Evolutionary conservation across 2,888 invertebrate genomes (phyloP), one percentile per base, ranked within the genome.

Genomic region (Sinhomidia bicolor): DNA sequence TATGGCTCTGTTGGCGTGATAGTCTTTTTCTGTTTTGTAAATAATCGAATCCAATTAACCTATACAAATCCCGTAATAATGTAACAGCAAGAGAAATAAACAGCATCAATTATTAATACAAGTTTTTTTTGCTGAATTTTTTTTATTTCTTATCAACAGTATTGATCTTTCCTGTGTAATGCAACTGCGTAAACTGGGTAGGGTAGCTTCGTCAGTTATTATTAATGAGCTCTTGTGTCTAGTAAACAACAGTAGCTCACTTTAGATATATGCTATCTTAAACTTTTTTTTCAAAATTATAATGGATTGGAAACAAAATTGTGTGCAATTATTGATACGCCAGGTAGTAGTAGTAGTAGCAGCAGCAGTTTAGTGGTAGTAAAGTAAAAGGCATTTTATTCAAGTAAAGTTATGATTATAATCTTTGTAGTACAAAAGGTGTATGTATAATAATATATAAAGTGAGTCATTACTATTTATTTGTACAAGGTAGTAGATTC

Each of bases 31-130:
- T 65, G 14, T 65, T 65, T 54, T 57, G 29, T 78, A 78, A 41
- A 57, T 62, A 62, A 60, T 80, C 60, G 80, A 80, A 60, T 80
- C 80, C 80, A 80, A 80, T 80, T 80, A 80, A 80, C 62, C 80
- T 62, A 32, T 17, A 32, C 78, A 80, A 23, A 23, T 80, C 51
- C 57, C 23, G 78, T 29, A 54, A 78, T n/a, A n/a, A n/a, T n/a
- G n/a, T 17, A 78, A 44, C 7, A 78, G 20, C 26, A 57, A 78
- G 57, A 78, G 76, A 78, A 78, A 36, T 32, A 74, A 74, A 74
- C 47, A 23, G n/a, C 71, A 44, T 44, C 47, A 41, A 74, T 74
- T 47, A 74, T 41, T 47, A 47, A 44, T 74, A 74, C 71, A 47
- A 74, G 71, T 44, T 74, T 74, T 74, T 74, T n/a, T 65, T n/a